phyloP scores from a whole-genome alignment of 1,140 invertebrate genomes.

The Drosophila orosa region DNA sequence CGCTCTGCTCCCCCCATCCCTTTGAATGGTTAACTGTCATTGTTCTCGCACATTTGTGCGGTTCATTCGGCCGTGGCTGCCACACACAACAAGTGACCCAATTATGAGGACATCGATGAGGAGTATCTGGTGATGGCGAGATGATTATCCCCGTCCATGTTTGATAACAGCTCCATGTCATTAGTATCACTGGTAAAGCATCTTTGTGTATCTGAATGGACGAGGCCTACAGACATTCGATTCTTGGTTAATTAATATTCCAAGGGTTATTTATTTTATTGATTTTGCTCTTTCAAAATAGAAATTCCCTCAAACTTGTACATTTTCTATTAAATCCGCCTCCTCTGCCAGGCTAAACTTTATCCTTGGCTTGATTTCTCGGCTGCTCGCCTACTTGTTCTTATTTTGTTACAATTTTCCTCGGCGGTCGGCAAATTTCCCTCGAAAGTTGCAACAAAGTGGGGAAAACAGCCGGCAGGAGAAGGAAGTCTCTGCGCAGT shows the following conservation, averaged over 20 bases:
- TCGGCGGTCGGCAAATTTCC: background rate
- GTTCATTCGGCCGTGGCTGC: slow-evolving; percentile 31
- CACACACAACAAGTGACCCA: slow-evolving; percentile 59
- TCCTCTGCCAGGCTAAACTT: slow-evolving; percentile 16
- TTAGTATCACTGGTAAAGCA: background rate
- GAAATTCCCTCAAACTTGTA: background rate
- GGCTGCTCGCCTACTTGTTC: slow-evolving; percentile 14
- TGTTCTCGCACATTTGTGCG: slow-evolving; percentile 35
- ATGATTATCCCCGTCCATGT: slow-evolving; percentile 41
- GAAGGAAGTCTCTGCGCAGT: background rate
- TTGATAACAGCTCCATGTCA: background rate
- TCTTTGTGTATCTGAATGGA: slow-evolving; percentile 1
- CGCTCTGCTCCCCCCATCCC: background rate
- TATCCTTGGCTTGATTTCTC: slow-evolving; percentile 49
- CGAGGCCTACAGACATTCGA: background rate
- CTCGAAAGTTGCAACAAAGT: slow-evolving; percentile 25
- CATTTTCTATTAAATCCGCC: background rate
- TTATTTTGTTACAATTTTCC: slow-evolving; percentile 18
- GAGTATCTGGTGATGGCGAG: slow-evolving; percentile 44
- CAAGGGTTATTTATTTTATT: background rate
- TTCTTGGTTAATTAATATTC: background rate
- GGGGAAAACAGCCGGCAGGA: slow-evolving; percentile 9
- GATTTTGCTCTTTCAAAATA: background rate
- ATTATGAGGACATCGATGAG: slow-evolving; percentile 35
- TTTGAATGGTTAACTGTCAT: slow-evolving; percentile 42